Base-by-base conservation (phyloP, 2,797 vertebrate species). In the Cirrhinus mrigala region DNA sequence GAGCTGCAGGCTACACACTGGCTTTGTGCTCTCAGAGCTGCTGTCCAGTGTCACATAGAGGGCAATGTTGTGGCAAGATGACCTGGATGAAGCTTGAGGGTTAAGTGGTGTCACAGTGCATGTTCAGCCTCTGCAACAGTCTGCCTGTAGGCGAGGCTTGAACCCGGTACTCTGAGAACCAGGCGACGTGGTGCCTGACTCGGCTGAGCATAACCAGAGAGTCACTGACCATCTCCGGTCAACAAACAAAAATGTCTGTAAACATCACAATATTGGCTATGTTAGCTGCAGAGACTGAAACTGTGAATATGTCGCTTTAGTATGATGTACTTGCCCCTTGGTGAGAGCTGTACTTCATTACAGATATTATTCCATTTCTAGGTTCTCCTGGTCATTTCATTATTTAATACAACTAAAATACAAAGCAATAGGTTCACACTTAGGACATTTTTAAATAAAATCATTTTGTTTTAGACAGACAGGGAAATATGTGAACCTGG, bases 51-150 rank as follows among this genome's bases (percentile, higher is more conserved):
- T 90, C 86, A 87, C 88, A 91, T 58, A 79, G 92, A 91, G 90
- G 91, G 91, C 91, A 89, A 92, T 95, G 95, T 96, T 95, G 94
- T 96, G 95, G 92, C 94, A 93, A 90, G 90, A 91, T 94, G 95
- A 96, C 95, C 95, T 92, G 93, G 90, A 91, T 87, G 93, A 93
- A 93, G 91, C 93, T 94, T 89, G 92, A 92, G 92, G 95, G 95
- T 95, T 94, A 96, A 96, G 93, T 94, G 95, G 94, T 95, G 94
- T 96, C 95, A 95, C 93, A 91, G 93, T 94, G 93, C 94, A 92
- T 93, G 94, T 92, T 92, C 90, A 82, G 93, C 94, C 91, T 93
- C 93, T 92, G 92, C 90, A 81, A 90, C 89, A 90, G 90, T 90
- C 89, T 92, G 93, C 92, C 95, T 91, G 90, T 87, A 90, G 94